Evolutionary conservation across 2,797 vertebrate species (phyloP).

Genomic region (Sebastes aleutianus): DNA sequence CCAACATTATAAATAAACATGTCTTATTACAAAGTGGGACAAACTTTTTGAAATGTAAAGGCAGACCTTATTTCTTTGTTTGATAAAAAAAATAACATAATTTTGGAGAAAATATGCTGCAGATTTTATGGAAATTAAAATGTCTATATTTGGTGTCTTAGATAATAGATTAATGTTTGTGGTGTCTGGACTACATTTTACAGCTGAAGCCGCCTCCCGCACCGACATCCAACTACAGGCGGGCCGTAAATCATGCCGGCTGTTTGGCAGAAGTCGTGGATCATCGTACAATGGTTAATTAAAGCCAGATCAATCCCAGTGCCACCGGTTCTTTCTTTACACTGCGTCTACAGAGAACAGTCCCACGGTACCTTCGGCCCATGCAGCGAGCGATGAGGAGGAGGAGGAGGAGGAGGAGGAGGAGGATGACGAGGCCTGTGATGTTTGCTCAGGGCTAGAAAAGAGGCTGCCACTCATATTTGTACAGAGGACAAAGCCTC

Average conservation of each 20-base stretch:
- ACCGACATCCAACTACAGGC: slow-evolving; percentile 8
- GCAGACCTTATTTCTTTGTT: background rate
- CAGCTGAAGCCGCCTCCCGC: slow-evolving; percentile 5
- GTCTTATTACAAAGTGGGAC: too few species aligned
- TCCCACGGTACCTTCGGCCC: slow-evolving; percentile 52
- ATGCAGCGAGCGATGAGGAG: background rate
- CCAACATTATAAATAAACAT: background rate
- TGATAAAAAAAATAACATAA: background rate
- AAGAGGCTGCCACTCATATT: slow-evolving; percentile 69
- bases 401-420: background rate
- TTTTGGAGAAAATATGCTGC: too few species aligned
- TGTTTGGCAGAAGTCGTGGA: slow-evolving; percentile 50
- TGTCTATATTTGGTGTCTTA: background rate
- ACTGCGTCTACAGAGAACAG: slow-evolving; percentile 24
- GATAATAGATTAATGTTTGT: background rate
- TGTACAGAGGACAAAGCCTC: slow-evolving; percentile 65
- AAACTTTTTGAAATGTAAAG: background rate
- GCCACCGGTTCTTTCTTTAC: slow-evolving; percentile 43
- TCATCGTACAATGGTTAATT: slow-evolving; percentile 64
- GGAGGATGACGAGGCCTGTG: slow-evolving; percentile 19
- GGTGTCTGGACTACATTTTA: background rate
- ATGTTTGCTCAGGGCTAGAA: slow-evolving; percentile 57
- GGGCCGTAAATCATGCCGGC: slow-evolving; percentile 53
- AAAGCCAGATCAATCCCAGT: slow-evolving; percentile 60
- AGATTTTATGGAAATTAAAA: background rate